phyloP scores from a whole-genome alignment of 2,113 vertebrate genomes.

The Pseudopipra pipra region DNA sequence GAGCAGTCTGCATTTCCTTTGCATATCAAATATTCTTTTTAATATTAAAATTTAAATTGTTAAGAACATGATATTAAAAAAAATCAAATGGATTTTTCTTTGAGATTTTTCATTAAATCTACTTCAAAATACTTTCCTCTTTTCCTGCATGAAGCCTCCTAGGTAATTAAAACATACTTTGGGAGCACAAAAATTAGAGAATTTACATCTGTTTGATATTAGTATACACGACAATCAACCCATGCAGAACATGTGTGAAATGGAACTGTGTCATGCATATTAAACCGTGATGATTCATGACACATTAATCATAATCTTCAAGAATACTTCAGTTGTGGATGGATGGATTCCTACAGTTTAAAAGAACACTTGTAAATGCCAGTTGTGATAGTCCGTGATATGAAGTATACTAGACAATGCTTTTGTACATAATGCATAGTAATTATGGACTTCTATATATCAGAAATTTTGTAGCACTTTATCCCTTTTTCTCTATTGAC shows the following conservation, averaged over 20 bases:
- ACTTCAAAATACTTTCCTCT: neutral
- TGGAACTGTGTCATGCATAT: constrained; percentile 9
- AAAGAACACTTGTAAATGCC: neutral
- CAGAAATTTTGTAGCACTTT: neutral
- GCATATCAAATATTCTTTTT: neutral
- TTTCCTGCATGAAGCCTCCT: neutral
- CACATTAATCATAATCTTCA: neutral
- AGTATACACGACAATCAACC: neutral
- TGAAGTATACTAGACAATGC: neutral
- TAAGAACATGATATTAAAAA: neutral
- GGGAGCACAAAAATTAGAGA: neutral
- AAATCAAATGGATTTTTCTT: neutral
- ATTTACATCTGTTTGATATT: constrained; percentile 39
- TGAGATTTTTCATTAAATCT: neutral
- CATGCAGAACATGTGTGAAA: constrained; percentile 11
- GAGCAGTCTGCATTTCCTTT: neutral
- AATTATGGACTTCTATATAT: neutral
- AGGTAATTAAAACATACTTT: constrained; percentile 25
- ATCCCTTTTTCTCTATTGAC: neutral
- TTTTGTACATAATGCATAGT: neutral
- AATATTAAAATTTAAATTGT: neutral
- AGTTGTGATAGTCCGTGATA: neutral
- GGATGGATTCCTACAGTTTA: neutral
- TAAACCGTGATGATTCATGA: neutral
- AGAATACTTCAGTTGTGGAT: neutral